phyloP scores from a whole-genome alignment of 2,888 invertebrate genomes.

The Blastobasis adustella region DNA sequence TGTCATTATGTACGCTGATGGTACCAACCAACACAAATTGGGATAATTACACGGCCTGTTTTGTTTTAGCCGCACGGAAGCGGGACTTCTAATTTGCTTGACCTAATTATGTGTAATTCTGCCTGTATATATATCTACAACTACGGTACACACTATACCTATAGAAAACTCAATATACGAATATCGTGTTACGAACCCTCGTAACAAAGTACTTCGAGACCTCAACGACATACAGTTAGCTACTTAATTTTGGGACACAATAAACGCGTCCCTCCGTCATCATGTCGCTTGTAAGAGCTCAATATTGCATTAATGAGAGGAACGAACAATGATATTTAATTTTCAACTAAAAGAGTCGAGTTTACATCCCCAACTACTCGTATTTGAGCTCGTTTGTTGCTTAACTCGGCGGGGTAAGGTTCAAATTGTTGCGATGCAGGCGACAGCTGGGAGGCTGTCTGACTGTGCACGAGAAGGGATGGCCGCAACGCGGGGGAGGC shows the following conservation, averaged over 20 bases:
- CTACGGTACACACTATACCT: too few species aligned
- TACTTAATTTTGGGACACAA: slow-evolving; percentile 61
- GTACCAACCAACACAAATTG: too few species aligned
- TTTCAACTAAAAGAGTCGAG: slow-evolving; percentile 56
- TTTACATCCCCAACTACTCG: slow-evolving; percentile 20
- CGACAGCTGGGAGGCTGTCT: slow-evolving; percentile 20
- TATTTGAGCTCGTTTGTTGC: too few species aligned
- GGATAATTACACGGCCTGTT: too few species aligned
- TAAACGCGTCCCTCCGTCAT: slow-evolving; percentile 47
- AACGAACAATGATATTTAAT: slow-evolving; percentile 70
- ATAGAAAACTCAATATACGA: too few species aligned
- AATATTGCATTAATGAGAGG: slow-evolving; percentile 68
- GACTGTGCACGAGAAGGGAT: slow-evolving; percentile 34
- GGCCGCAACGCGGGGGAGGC: slow-evolving; percentile 39
- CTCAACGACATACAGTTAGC: slow-evolving; percentile 16
- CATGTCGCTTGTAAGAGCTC: slow-evolving; percentile 43
- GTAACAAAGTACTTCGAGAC: background rate
- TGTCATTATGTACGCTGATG: background rate
- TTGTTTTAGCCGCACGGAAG: too few species aligned
- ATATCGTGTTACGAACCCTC: background rate
- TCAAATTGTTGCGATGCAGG: slow-evolving; percentile 5
- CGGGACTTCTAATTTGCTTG: too few species aligned
- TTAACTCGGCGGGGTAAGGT: slow-evolving; percentile 17
- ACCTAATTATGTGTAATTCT: too few species aligned
- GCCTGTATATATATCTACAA: too few species aligned